phyloP scores from a whole-genome alignment of 2,888 invertebrate genomes.

The Drosophila rubida region DNA sequence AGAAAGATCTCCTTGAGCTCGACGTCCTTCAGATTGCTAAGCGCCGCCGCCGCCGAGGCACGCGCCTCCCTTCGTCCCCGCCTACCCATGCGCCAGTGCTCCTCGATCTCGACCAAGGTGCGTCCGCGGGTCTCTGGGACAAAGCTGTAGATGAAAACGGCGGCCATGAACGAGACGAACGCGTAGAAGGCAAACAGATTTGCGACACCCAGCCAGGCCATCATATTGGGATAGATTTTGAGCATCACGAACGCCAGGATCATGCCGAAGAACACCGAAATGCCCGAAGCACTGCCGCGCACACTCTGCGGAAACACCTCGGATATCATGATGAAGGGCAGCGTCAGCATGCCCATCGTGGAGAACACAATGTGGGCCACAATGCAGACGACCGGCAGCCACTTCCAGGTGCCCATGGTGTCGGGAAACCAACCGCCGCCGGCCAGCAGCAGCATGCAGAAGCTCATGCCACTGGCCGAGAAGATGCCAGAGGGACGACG shows the following conservation, averaged over 20 bases:
- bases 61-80: constrained; percentile 34
- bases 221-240: constrained; percentile 89
- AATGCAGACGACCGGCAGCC: constrained; percentile 81
- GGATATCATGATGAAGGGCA: constrained; percentile 91
- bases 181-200: constrained; percentile 89
- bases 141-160: constrained; percentile 87
- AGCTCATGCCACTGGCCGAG: constrained; percentile 88
- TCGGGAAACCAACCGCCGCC: constrained; percentile 85
- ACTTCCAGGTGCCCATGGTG: constrained; percentile 64
- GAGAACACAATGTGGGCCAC: constrained; percentile 85
- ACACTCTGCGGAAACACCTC: constrained; percentile 89
- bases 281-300: constrained; percentile 89
- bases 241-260: constrained; percentile 88
- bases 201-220: constrained; percentile 86
- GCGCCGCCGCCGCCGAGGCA: constrained; percentile 32
- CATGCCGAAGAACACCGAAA: constrained; percentile 88
- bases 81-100: constrained; percentile 82
- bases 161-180: constrained; percentile 87
- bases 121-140: constrained; percentile 90
- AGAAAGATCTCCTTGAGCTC: constrained; percentile 76
- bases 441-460: constrained; percentile 87
- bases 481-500: constrained; percentile 88
- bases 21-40: constrained; percentile 57
- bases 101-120: constrained; percentile 89
- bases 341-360: constrained; percentile 86